Evolutionary conservation across 1,140 invertebrate genomes (phyloP), one percentile per base, ranked within the genome.

Genomic region (Ceratina japonica): DNA sequence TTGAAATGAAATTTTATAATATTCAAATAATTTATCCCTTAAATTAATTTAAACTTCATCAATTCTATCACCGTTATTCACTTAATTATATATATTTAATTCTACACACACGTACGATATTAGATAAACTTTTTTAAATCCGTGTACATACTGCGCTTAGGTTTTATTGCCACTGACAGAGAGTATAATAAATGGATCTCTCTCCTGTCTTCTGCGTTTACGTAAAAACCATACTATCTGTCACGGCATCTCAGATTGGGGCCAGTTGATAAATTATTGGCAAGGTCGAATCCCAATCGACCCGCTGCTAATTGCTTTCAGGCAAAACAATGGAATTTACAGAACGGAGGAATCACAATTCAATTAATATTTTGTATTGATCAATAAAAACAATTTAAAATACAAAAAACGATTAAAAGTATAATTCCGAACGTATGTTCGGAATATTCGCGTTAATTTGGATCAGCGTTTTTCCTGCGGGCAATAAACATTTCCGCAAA

Each of bases 221-320:
- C 58, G 20, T 61, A 44, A 70, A 70, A 70, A 70, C 24, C 68
- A 8, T 4, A 1, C 37, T 54, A 54, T 68, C 65, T 52, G 49
- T 16, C n/a, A 15, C 4, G 2, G 12, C n/a, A 24, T 51, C 31
- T 22, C 56, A 62, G 37, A 72, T 61, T 51, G 70, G 56, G n/a
- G 12, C 27, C 49, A 37, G 18, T 13, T 8, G 27, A 64, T 56
- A 37, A 54, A 56, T 74, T 51, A 74, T 56, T 61, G 13, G 8
- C 8, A 49, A 52, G 31, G 20, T 31, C 44, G 44, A 3, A 52
- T 37, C 37, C 56, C n/a, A 58, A n/a, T 56, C n/a, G 8, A 12
- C 16, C 20, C 58, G 37, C 18, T 16, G 37, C 51, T 24, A 74
- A 74, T 73, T 73, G 59, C 59, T 49, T 8, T 4, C 7, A 73